These are phyloP conservation scores for Lepus americanus DNA, from an alignment of 2,113 vertebrate genomes.

Conservation along the genomic window DNA sequence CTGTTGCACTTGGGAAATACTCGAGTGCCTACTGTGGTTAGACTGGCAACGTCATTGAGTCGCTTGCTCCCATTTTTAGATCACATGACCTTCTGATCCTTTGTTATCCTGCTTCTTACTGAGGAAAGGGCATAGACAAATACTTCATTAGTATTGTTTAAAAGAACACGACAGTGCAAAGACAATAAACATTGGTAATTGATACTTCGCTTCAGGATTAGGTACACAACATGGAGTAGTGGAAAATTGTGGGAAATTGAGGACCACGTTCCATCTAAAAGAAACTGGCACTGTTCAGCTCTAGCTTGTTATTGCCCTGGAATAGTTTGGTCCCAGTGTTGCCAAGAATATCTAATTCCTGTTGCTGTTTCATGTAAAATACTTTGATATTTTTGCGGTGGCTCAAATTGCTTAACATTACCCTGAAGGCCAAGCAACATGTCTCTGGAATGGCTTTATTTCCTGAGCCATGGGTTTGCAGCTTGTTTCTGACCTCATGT, in stretches of 20 bases:
- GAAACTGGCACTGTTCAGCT: background rate
- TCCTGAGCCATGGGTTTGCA: background rate
- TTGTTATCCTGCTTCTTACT: background rate
- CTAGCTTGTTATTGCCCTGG: background rate
- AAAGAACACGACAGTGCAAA: background rate
- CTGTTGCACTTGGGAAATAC: background rate
- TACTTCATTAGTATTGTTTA: background rate
- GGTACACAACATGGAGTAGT: background rate
- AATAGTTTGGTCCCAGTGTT: background rate
- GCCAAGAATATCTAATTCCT: background rate
- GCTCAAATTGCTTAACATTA: background rate
- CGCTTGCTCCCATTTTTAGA: background rate
- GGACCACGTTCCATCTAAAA: background rate
- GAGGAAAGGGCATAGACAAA: background rate
- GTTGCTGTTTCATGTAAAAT: background rate
- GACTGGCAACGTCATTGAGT: background rate
- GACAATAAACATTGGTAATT: background rate
- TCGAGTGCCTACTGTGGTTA: background rate
- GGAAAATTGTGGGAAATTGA: background rate
- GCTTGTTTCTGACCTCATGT: background rate
- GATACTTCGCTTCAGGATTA: background rate
- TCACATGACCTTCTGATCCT: background rate
- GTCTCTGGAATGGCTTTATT: background rate
- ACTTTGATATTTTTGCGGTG: background rate
- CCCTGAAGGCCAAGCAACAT: background rate